Conservation (phyloP, 2,888 invertebrate genomes). For the Drepana falcataria region DNA sequence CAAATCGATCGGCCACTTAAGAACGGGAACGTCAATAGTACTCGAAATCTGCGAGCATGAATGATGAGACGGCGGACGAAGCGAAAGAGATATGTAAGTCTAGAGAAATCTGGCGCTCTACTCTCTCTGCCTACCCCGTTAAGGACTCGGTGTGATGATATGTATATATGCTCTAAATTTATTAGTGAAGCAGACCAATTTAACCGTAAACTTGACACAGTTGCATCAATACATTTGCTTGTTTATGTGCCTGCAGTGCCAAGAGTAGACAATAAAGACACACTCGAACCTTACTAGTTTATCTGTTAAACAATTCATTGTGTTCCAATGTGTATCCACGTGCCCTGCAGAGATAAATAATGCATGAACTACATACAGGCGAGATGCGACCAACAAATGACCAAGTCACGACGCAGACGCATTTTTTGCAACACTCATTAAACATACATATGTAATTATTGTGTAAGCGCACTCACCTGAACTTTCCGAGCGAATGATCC, state of each 20-base stretch:
- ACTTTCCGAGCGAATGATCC: conserved; percentile 88
- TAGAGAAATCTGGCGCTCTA: too few relatives aligned
- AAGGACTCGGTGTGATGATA: too few relatives aligned
- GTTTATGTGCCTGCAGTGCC: conserved; percentile 17
- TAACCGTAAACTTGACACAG: conserved; percentile 18
- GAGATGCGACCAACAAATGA: conserved; percentile 34
- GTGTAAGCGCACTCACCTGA: conserved; percentile 71
- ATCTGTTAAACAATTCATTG: conserved; percentile 49
- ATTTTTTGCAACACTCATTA: conserved; percentile 23
- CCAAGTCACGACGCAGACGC: conserved; percentile 38
- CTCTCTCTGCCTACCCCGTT: too few relatives aligned
- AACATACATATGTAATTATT: conserved; percentile 9
- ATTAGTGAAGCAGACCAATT: neutral
- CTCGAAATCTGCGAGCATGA: too few relatives aligned
- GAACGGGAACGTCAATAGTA: too few relatives aligned
- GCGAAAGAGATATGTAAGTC: too few relatives aligned
- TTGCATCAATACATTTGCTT: conserved; percentile 15
- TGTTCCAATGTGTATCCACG: conserved; percentile 45
- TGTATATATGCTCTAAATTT: too few relatives aligned
- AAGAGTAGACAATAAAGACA: conserved; percentile 31
- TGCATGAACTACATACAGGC: conserved; percentile 34
- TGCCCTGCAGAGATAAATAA: conserved; percentile 56
- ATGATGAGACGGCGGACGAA: too few relatives aligned
- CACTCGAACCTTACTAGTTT: conserved; percentile 30
- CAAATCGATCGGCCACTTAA: too few relatives aligned